Conservation (phyloP, 2,797 vertebrate genomes). For the Danio albolineatus region DNA sequence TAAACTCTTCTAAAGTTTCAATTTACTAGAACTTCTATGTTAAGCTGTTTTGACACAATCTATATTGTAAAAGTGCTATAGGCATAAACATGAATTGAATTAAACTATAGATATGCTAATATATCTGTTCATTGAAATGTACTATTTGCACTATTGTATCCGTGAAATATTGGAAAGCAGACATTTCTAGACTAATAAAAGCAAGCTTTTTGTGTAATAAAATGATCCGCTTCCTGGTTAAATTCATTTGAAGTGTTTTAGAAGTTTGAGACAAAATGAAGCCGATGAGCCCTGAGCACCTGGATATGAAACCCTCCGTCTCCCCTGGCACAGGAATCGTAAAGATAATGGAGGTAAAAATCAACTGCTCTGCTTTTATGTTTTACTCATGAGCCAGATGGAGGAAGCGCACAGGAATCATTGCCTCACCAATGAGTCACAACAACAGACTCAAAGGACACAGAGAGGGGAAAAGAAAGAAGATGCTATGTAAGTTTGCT, state of each 20-base stretch:
- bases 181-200: slow-evolving; percentile 14
- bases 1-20: no score
- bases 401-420: slow-evolving; percentile 3
- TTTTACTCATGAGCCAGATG: slow-evolving; percentile 45
- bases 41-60: no score
- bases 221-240: background rate
- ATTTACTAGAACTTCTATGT: no score
- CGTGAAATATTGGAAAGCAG: background rate
- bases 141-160: background rate
- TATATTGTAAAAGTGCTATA: no score
- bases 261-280: slow-evolving; percentile 28
- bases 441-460: background rate
- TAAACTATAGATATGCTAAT: background rate
- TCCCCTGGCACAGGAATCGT: slow-evolving; percentile 1
- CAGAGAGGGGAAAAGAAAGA: background rate
- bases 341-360: slow-evolving; percentile 36
- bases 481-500: background rate
- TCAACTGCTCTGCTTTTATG: slow-evolving; percentile 40
- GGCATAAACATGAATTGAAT: no score
- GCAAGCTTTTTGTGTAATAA: background rate
- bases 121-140: background rate
- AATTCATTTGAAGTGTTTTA: slow-evolving; percentile 9
- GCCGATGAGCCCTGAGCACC: background rate
- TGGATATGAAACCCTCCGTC: slow-evolving; percentile 29
- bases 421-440: slow-evolving; percentile 11